A percentile compares a stretch with the other conserved stretches of the same genome.
Conservation (phyloP, 2,797 vertebrate genomes). For the Gymnoscopelus braueri region DNA sequence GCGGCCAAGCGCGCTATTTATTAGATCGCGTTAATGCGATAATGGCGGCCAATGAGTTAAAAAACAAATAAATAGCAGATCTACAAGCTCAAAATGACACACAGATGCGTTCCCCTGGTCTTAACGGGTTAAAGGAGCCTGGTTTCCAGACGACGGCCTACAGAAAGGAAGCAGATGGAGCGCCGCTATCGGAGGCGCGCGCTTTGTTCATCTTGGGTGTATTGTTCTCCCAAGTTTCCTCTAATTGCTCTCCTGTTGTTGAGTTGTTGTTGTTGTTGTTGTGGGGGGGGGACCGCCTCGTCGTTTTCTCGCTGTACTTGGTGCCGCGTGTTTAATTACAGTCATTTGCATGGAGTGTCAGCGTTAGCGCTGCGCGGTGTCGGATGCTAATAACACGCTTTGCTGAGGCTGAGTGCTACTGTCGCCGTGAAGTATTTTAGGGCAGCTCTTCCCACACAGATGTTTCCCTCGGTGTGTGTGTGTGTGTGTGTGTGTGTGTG, state of each 20-base stretch:
- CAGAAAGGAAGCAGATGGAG: conserved; percentile 19
- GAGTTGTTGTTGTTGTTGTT: conserved; percentile 45
- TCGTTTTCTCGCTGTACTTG: conserved; percentile 72
- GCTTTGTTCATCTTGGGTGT: conserved; percentile 37
- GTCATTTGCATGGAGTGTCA: conserved; percentile 80
- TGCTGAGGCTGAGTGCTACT: conserved; percentile 62
- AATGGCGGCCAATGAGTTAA: no score
- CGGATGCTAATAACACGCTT: conserved; percentile 81
- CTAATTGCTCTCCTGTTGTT: conserved; percentile 53
- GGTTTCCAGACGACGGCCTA: conserved; percentile 9
- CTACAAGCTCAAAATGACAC: no score
- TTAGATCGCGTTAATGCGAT: no score
- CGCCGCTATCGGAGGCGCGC: conserved; percentile 15
- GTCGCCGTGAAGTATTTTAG: conserved; percentile 60
- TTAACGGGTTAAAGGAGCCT: neutral
- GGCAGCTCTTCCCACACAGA: conserved; percentile 69
- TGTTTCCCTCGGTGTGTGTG: conserved; percentile 49
- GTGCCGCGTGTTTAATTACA: conserved; percentile 79
- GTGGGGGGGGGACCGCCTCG: conserved; percentile 46
- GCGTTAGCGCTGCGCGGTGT: conserved; percentile 62
- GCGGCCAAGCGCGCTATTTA: no score
- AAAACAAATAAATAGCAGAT: no score
- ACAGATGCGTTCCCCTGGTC: no score
- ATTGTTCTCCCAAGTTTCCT: conserved; percentile 63
- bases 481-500: conserved; percentile 20